Evolutionary conservation across 2,797 vertebrate species (phyloP).

Genomic region (Manis pentadactyla): DNA sequence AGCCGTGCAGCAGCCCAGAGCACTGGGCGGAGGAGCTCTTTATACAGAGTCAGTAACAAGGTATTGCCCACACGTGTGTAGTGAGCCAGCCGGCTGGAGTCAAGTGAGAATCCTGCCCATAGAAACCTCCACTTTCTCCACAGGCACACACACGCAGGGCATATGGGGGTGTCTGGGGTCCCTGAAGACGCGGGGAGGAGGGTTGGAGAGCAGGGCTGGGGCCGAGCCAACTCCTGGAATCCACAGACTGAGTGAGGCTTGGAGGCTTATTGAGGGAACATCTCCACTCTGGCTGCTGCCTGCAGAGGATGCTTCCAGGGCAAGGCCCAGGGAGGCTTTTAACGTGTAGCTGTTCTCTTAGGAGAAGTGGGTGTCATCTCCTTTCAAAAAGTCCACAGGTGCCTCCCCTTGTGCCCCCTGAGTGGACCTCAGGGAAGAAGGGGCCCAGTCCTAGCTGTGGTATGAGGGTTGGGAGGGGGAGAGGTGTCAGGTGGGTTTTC

Average conservation of each 20-base stretch:
- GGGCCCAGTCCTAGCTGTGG: not conserved
- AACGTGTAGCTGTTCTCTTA: fast-evolving
- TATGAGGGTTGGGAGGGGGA: too few species aligned
- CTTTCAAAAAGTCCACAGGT: not conserved
- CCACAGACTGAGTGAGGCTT: fast-evolving
- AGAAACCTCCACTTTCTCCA: too few species aligned
- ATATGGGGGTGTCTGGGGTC: not conserved
- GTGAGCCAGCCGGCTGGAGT: too few species aligned
- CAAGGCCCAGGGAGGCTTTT: not conserved
- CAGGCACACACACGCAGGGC: not conserved
- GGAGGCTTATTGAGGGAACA: fast-evolving
- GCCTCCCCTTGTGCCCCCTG: too few species aligned
- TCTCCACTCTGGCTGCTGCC: not conserved
- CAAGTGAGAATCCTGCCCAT: too few species aligned
- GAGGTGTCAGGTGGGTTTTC: not conserved
- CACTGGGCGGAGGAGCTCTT: too few species aligned
- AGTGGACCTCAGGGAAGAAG: not conserved
- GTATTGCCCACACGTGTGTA: too few species aligned
- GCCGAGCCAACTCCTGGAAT: too few species aligned
- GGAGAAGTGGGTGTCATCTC: not conserved
- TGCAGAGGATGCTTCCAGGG: not conserved
- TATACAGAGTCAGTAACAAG: too few species aligned
- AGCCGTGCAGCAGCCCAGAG: too few species aligned
- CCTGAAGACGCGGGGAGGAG: not conserved
- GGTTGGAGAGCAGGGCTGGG: not conserved